Evolutionary conservation across 2,113 vertebrate genomes (phyloP), one percentile per base, ranked within the genome.

Genomic region (Oostethus manadensis): DNA sequence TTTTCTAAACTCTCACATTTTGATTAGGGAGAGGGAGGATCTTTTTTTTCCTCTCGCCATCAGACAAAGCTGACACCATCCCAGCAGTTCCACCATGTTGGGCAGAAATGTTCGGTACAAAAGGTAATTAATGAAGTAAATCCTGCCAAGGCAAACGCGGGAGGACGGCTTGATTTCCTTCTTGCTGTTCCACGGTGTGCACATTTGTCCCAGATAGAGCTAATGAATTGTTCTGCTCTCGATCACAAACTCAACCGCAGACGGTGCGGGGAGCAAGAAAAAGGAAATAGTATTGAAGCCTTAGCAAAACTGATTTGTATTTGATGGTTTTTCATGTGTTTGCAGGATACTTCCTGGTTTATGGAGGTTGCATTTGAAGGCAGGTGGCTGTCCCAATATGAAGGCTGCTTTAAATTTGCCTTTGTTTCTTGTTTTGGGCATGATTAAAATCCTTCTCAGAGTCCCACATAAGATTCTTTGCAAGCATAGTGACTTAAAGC

Each of bases 111-210:
- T 76, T 86, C 71, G 78, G 84, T 84, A 84, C 80, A 75, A 86
- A 80, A 80, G 60, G 54, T 84, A 80, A 84, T 88, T 86, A 87
- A 82, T 81, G 74, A 85, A 85, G 63, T 77, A 69, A 81, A 79
- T 74, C 76, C 65, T 78, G 83, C 81, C 79, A 86, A 75, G 78
- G 51, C 66, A 65, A 73, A 59, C 57, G 78, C 74, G 29, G 53
- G 68, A 35, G 53, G 71, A 81, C 79, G 76, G 75, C 74, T 74
- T 79, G 70, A 71, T 84, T 75, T 85, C 77, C 74, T 74, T 21
- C 21, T 11, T 35, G 74, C 78, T 79, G 82, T 74, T 82, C 73
- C 51, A 57, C 64, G 53, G 66, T 74, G 79, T 63, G 69, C 64
- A 85, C 79, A 80, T 83, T 71, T 79, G 51, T 67, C 68, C 40